A percentile compares a stretch with the other conserved stretches of the same genome.
These are phyloP conservation scores for Ceryle rudis DNA, from an alignment of 2,797 vertebrate genomes.

Conservation along the genomic window DNA sequence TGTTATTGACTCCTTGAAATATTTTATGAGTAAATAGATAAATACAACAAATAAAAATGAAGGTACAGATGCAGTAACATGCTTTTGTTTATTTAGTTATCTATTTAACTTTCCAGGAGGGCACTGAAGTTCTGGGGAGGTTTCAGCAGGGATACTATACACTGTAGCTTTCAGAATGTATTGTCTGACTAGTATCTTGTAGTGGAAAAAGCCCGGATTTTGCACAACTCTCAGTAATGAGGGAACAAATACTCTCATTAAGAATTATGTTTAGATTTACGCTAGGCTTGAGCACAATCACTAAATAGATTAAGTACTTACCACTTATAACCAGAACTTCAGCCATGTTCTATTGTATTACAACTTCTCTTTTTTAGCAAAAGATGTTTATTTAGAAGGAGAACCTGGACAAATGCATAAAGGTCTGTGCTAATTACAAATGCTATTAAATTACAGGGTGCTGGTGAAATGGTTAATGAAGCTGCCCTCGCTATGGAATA, in stretches of 20 bases:
- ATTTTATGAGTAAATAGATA: neutral
- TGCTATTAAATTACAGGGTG: slow-evolving; percentile 83
- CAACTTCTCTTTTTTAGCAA: neutral
- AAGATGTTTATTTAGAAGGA: neutral
- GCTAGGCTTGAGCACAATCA: neutral
- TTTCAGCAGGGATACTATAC: neutral
- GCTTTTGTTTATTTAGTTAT: neutral
- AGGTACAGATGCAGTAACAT: neutral
- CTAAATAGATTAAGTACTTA: neutral
- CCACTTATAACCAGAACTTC: neutral
- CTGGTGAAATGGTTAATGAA: slow-evolving; percentile 98
- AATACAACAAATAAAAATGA: neutral
- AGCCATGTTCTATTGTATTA: no score
- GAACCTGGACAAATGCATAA: neutral
- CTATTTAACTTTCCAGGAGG: neutral
- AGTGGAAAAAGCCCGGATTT: neutral
- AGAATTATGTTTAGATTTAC: neutral
- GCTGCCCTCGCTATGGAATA: slow-evolving; percentile 98
- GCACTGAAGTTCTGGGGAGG: neutral
- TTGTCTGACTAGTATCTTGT: neutral
- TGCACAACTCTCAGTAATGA: neutral
- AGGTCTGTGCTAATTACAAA: neutral
- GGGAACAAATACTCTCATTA: neutral
- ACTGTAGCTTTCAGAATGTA: neutral
- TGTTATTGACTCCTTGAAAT: neutral